These are phyloP conservation scores for Linurgus olivaceus DNA, from an alignment of 2,797 vertebrate species.

Conservation along the genomic window DNA sequence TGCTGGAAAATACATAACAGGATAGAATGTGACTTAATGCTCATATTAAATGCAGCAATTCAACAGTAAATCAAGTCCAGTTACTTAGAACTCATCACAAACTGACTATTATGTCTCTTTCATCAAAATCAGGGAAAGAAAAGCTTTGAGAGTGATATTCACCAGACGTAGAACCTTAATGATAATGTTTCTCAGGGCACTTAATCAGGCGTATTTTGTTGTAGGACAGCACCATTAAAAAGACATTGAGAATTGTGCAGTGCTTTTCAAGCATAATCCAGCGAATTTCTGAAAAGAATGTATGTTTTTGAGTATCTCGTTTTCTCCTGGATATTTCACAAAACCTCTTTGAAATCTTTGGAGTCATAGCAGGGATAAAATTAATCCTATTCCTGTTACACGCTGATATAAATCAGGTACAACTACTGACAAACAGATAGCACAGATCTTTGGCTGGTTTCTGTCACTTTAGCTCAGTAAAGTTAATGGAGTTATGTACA, in stretches of 20 bases:
- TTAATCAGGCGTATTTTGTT: constrained; percentile 24
- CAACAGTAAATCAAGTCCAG: background rate
- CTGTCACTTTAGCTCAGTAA: background rate
- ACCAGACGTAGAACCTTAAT: background rate
- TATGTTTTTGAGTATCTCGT: background rate
- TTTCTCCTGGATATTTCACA: background rate
- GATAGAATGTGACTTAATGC: background rate
- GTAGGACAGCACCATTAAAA: background rate
- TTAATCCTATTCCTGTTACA: background rate
- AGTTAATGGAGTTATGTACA: background rate
- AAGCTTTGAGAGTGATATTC: background rate
- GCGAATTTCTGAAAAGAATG: background rate
- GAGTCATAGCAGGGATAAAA: background rate
- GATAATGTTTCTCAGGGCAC: background rate
- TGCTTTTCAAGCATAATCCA: background rate
- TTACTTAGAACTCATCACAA: background rate
- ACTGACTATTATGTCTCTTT: background rate
- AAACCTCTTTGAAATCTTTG: background rate
- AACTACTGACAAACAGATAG: background rate
- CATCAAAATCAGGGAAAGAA: background rate
- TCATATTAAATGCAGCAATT: background rate
- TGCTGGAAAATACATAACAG: background rate
- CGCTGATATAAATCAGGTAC: background rate
- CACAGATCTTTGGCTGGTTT: background rate
- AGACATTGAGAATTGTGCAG: background rate